Base-by-base conservation (phyloP, 2,888 invertebrate species). In the Entomobrya multifasciata region DNA sequence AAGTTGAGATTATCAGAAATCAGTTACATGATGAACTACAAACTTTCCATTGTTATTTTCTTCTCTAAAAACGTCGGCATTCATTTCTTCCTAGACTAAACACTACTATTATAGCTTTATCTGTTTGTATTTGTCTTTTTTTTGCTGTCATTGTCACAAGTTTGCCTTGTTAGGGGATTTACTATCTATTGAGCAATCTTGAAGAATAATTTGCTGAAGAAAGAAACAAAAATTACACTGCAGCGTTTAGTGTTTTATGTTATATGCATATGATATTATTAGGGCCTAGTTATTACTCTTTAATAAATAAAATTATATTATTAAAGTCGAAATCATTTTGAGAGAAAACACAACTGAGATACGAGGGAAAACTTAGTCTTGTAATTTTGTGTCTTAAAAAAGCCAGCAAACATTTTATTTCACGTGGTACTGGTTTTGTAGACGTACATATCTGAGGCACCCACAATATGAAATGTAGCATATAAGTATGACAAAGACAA, bases 21-120 rank as follows among this genome's bases (percentile, higher is more conserved):
- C 15, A 60, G 20, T n/a, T 17, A 41, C 41, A 65, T 36, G 65
- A 65, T 36, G 41, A 65, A 65, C 65, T 65, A 41, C 65, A 65
- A 65, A 65, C 36, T 65, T 65, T 65, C 41, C 65, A 65, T 65
- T 65, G 65, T 65, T 41, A 65, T 65, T 65, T 11, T 62, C 65
- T 41, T 36, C n/a, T n/a, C n/a, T n/a, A n/a, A n/a, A n/a, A n/a
- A n/a, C 41, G 65, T 41, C 65, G 65, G 65, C 65, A 65, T 36
- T n/a, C n/a, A n/a, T n/a, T n/a, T n/a, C n/a, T n/a, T n/a, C n/a
- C n/a, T n/a, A n/a, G n/a, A n/a, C n/a, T n/a, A n/a, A n/a, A n/a
- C 36, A 17, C 65, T 65, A 65, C 36, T 65, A 65, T 8, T 36
- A 6, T 36, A 41, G 20, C 4, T 36, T 36, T 65, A 41, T 65